Base-by-base conservation (phyloP, 2,888 invertebrate genomes). In the Oxyteleia sp. region DNA sequence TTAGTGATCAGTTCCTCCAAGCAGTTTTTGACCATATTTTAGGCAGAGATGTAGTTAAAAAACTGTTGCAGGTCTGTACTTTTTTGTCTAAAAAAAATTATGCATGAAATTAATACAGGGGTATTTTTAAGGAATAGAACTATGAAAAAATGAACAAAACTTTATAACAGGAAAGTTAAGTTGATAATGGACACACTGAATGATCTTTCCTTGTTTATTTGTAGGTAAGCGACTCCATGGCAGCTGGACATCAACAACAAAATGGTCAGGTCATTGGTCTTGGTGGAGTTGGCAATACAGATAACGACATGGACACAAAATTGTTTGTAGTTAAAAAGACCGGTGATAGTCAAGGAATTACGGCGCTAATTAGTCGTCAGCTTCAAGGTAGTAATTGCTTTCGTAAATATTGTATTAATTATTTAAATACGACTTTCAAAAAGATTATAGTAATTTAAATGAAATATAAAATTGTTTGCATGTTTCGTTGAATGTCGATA, bases 1-100 rank as follows among this genome's bases (percentile, higher is more conserved):
- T 97, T 95, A 95, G 95, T 57, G 96, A 97, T 93, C 96, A 95
- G 86, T 97, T 97, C 94, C 95, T 97, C 87, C 97, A 97, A 93
- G 96, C 97, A 16, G 96, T 97, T 81, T 97, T 97, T 93, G 97
- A 97, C 94, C 97, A 97, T 92, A 96, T 97, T 89, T 95, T 97
- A 61, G 97, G 97, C 20, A 94, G 97, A 87, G 97, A 97, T 92
- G 97, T 97, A 80, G 97, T 97, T 55, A 97, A 97, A 92, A 97
- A 97, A 93, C 94, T 97, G 55, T 96, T 97, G 95, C 97, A 97
- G 95, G 97, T 97, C 88, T 51, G 51, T 53, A 57, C 5, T 32
- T n/a, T n/a, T n/a, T n/a, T n/a, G n/a, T n/a, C n/a, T n/a, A n/a
- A n/a, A n/a, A n/a, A n/a, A n/a, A n/a, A n/a, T n/a, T n/a, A n/a